Conservation (phyloP, 2,888 invertebrate species). For the Microctonus hyperodae region DNA sequence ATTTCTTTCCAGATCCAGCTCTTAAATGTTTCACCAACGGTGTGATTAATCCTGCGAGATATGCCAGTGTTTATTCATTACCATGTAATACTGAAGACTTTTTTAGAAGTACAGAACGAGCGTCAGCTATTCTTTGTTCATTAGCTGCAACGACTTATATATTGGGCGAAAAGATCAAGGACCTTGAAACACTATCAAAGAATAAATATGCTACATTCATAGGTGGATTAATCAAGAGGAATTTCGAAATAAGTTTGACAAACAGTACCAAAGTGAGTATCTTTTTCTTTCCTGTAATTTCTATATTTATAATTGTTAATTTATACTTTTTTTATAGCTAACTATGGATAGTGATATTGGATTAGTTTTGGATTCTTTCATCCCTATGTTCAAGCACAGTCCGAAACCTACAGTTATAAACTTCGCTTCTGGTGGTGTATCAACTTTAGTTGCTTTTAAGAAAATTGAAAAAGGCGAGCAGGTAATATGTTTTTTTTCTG, state of each 20-base stretch:
- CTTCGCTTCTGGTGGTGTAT: too few relatives aligned
- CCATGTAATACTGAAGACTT: not conserved
- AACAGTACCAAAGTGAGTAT: not conserved
- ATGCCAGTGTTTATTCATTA: conserved; percentile 2
- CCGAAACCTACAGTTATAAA: too few relatives aligned
- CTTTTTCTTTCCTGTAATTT: not conserved
- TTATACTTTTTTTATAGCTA: too few relatives aligned
- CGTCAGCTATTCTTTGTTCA: not conserved
- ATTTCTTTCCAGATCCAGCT: not conserved
- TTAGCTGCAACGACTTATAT: not conserved
- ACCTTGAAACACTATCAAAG: not conserved
- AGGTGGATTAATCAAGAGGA: not conserved
- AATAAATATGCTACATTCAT: not conserved
- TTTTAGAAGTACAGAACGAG: not conserved
- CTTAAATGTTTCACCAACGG: not conserved
- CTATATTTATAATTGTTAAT: too few relatives aligned
- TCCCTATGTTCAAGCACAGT: too few relatives aligned
- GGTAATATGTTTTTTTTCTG: too few relatives aligned
- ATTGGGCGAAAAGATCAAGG: not conserved
- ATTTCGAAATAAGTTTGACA: not conserved
- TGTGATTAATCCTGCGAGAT: not conserved
- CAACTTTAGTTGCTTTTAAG: too few relatives aligned
- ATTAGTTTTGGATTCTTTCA: too few relatives aligned
- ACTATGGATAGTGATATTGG: too few relatives aligned
- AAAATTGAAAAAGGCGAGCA: too few relatives aligned